Evolutionary conservation across 2,113 vertebrate species (phyloP), one percentile per base, ranked within the genome.

Genomic region (Muntiacus muntjak): DNA sequence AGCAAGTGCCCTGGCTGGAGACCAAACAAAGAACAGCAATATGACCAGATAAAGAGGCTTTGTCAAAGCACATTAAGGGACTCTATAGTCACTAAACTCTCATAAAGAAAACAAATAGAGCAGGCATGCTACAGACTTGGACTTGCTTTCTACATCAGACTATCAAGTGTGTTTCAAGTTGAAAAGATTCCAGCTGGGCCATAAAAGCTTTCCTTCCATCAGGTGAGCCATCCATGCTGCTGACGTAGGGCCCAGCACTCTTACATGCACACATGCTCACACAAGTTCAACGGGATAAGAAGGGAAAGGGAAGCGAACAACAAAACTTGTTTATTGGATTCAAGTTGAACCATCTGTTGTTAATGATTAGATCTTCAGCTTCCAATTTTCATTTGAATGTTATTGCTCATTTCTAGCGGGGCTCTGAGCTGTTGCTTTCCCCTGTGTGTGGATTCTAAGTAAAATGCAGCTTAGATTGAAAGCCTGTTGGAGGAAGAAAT

Each of bases 311-410:
- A 96, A 95, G 54, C 60, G 94, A 90, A 97, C 97, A 95, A 95
- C 97, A 89, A 97, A 98, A 98, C 97, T 98, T 99, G 98, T 99
- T 99, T 98, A 98, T 99, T 96, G 79, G 97, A 99, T 98, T 98
- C 94, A 98, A 98, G 98, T 98, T 98, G 98, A 99, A 98, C 98
- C 98, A 99, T 99, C 99, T 99, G 99, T 98, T 99, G 98, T 98
- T 99, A 99, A 99, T 99, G 98, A 99, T 99, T 98, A 99, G 98
- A 98, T 99, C 98, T 98, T 99, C 98, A 98, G 98, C 97, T 99
- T 99, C 98, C 98, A 98, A 99, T 99, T 99, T 99, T 99, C 98
- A 58, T 98, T 99, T 98, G 98, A 99, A 99, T 98, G 98, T 98
- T 99, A 99, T 98, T 99, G 98, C 98, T 99, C 98, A 98, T 98